phyloP scores from a whole-genome alignment of 2,113 vertebrate genomes.

The Petrocephalus zakoni region DNA sequence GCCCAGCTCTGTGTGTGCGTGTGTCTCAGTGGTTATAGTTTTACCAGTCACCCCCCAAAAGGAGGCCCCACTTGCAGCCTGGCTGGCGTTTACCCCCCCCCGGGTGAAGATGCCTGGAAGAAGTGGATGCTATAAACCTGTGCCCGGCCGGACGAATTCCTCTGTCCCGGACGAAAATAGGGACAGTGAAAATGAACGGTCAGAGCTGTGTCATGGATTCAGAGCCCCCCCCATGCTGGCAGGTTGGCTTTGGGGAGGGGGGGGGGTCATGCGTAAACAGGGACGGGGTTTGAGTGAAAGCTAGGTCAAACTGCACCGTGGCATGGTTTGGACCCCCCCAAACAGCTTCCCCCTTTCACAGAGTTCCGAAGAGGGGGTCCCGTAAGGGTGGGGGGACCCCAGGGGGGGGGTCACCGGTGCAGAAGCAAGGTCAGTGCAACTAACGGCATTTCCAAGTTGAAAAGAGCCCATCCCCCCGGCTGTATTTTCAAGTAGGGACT shows the following conservation, averaged over 20 bases:
- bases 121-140: no score
- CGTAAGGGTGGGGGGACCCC: background rate
- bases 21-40: background rate
- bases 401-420: background rate
- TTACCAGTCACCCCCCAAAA: no score
- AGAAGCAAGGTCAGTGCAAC: background rate
- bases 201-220: no score
- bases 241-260: background rate
- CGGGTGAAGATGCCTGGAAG: no score
- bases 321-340: background rate
- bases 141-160: no score
- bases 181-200: no score
- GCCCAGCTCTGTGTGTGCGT: background rate
- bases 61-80: slow-evolving; percentile 8
- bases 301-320: background rate
- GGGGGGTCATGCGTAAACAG: background rate
- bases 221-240: no score
- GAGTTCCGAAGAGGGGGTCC: background rate
- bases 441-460: background rate
- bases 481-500: background rate
- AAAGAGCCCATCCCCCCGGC: background rate
- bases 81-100: slow-evolving; percentile 17
- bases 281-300: background rate
- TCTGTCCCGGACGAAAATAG: no score
- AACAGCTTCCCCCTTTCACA: background rate